Evolutionary conservation across 2,113 vertebrate genomes (phyloP), one percentile per base, ranked within the genome.

Genomic region (Ranitomeya variabilis): DNA sequence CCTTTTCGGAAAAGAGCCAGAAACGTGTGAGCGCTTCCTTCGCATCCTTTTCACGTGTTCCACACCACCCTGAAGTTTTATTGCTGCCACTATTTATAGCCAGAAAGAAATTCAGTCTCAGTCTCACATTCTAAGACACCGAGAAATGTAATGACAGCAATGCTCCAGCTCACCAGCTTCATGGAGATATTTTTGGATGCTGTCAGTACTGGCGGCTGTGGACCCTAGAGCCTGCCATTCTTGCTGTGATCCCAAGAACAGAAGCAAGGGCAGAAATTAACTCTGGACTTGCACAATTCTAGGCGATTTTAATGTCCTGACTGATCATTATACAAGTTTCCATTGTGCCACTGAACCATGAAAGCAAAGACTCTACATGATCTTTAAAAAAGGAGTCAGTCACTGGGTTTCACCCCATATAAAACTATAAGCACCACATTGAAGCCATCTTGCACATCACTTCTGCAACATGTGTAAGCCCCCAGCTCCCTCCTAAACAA

Each of bases 21-120:
- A 67, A 67, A 69, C 62, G 57, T 87, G 76, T 23, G 77, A 80
- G 76, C 80, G 55, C 37, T 45, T 45, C 37, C 37, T 45, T 45
- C 76, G 13, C 85, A 87, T 87, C 76, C 77, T 52, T 5, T 69
- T 80, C 86, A 87, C 62, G 60, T 80, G 45, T 80, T 80, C 59
- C 76, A 55, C 51, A 59, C 77, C 80, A 51, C 45, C 55, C 57
- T 19, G 2, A 19, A 76, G 80, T 64, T 88, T 74, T 67, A 83
- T 76, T 52, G 45, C 67, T 82, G 9, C 31, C 0, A 64, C 55
- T 88, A 88, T 83, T 88, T 64, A 74, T 88, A 88, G 31, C 37
- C 52, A 62, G 26, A 4, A 45, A 64, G 31, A 76, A n/a, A 51
- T 74, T 88, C n/a, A 57, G 76, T 80, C 54, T 73, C 13, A 37